Percentiles rank a stretch among this genome's conserved stretches.
Evolutionary conservation across 1,140 invertebrate species (phyloP).

Genomic region (Hycleus cichorii): DNA sequence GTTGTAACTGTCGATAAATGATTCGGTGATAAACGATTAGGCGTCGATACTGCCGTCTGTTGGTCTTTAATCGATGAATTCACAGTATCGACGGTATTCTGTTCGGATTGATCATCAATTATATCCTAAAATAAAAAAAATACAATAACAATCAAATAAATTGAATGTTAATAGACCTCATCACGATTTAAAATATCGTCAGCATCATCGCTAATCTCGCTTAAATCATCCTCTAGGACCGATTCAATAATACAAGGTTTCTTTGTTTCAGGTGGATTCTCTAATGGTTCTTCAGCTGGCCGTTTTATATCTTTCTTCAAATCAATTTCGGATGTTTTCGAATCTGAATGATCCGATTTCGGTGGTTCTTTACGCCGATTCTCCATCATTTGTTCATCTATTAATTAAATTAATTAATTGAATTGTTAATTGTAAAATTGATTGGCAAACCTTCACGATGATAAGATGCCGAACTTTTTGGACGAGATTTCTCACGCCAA

Average conservation of each 20-base stretch:
- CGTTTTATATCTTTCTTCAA: conserved; percentile 23
- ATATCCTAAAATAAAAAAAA: conserved; percentile 5
- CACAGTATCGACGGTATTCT: background rate
- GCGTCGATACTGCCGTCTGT: conserved; percentile 5
- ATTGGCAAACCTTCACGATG: conserved; percentile 5
- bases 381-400: conserved; percentile 21
- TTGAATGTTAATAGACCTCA: conserved; percentile 45
- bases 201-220: conserved; percentile 80
- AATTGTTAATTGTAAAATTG: too few relatives aligned
- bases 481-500: conserved; percentile 34
- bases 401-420: too few relatives aligned
- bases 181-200: conserved; percentile 77
- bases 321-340: conserved; percentile 4
- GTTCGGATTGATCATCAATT: background rate
- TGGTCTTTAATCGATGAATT: conserved; percentile 3
- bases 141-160: too few relatives aligned
- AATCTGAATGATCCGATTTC: conserved; percentile 6
- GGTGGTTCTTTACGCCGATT: conserved; percentile 21
- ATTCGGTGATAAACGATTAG: conserved; percentile 8
- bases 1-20: conserved; percentile 13
- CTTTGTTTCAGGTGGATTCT: conserved; percentile 45
- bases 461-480: conserved; percentile 35
- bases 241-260: conserved; percentile 44
- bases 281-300: conserved; percentile 38
- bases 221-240: conserved; percentile 64